These are phyloP conservation scores for Pyrrhia umbra DNA, from an alignment of 2,888 invertebrate species.

Conservation along the genomic window DNA sequence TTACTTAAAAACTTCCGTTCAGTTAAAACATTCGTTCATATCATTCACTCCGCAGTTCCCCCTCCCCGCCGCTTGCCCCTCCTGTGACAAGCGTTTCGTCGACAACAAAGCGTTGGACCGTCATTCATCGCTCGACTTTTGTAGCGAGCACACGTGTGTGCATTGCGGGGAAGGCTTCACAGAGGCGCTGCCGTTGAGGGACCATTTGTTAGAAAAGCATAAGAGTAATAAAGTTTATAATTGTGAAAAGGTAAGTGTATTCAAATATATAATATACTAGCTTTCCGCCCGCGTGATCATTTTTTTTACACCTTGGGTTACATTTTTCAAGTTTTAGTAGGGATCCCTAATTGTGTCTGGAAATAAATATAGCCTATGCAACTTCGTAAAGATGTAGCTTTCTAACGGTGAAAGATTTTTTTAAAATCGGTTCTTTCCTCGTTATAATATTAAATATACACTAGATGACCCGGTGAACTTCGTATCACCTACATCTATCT, in stretches of 20 bases:
- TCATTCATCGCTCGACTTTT: slow-evolving; percentile 24
- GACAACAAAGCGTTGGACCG: slow-evolving; percentile 39
- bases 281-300: too few relatives aligned
- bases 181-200: slow-evolving; percentile 29
- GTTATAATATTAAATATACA: too few relatives aligned
- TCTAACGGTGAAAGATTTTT: too few relatives aligned
- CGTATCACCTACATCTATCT: too few relatives aligned
- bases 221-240: slow-evolving; percentile 33
- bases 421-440: too few relatives aligned
- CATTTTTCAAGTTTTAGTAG: too few relatives aligned
- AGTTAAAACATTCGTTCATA: not conserved
- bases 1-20: too few relatives aligned
- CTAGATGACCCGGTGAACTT: too few relatives aligned
- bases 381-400: too few relatives aligned
- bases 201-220: slow-evolving; percentile 54
- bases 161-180: slow-evolving; percentile 60
- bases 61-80: slow-evolving; percentile 26
- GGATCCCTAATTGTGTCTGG: too few relatives aligned
- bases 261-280: not conserved
- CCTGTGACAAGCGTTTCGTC: slow-evolving; percentile 44
- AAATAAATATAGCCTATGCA: too few relatives aligned
- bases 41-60: slow-evolving; percentile 15
- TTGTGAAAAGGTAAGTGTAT: slow-evolving; percentile 51
- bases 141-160: slow-evolving; percentile 39
- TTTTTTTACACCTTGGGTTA: too few relatives aligned